These are phyloP conservation scores for Zaprionus davidi DNA, from an alignment of 1,140 invertebrate species.

Conservation along the genomic window DNA sequence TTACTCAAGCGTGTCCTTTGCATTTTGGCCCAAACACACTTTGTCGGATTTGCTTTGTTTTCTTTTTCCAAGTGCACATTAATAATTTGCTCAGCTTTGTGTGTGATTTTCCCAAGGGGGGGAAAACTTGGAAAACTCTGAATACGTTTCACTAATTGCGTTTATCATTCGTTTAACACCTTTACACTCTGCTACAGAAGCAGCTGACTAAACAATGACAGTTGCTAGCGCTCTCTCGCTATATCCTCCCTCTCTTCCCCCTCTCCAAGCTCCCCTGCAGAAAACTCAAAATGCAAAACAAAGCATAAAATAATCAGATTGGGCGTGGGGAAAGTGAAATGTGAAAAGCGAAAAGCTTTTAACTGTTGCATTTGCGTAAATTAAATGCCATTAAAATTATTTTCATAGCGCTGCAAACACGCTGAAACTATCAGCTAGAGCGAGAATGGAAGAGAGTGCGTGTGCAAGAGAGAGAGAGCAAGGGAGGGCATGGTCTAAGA, in stretches of 20 bases:
- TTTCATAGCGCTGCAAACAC: slow-evolving; percentile 57
- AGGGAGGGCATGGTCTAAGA: not conserved
- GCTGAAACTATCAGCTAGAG: slow-evolving; percentile 26
- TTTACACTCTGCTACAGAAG: slow-evolving; percentile 26
- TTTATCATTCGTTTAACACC: slow-evolving; percentile 44
- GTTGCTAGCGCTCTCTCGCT: not conserved
- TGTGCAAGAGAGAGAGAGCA: not conserved
- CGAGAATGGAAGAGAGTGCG: not conserved
- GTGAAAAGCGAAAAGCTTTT: slow-evolving; percentile 74
- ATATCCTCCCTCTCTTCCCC: not conserved
- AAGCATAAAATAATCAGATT: slow-evolving; percentile 78
- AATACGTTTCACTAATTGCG: slow-evolving; percentile 37
- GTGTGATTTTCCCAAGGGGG: slow-evolving; percentile 17
- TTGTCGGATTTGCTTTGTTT: slow-evolving; percentile 43
- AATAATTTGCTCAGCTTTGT: slow-evolving; percentile 36
- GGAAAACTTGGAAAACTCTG: slow-evolving; percentile 5
- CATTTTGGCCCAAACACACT: slow-evolving; percentile 21
- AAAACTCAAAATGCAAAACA: slow-evolving; percentile 66
- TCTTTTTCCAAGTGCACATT: slow-evolving; percentile 25
- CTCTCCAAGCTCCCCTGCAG: not conserved
- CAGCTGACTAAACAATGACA: slow-evolving; percentile 50
- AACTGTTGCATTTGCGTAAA: slow-evolving; percentile 76
- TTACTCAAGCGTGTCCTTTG: slow-evolving; percentile 43
- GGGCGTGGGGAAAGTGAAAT: slow-evolving; percentile 53
- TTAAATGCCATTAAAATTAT: slow-evolving; percentile 81